Evolutionary conservation across 2,797 vertebrate genomes (phyloP), one percentile per base, ranked within the genome.

Genomic region (Mormyrus hasselquistii): DNA sequence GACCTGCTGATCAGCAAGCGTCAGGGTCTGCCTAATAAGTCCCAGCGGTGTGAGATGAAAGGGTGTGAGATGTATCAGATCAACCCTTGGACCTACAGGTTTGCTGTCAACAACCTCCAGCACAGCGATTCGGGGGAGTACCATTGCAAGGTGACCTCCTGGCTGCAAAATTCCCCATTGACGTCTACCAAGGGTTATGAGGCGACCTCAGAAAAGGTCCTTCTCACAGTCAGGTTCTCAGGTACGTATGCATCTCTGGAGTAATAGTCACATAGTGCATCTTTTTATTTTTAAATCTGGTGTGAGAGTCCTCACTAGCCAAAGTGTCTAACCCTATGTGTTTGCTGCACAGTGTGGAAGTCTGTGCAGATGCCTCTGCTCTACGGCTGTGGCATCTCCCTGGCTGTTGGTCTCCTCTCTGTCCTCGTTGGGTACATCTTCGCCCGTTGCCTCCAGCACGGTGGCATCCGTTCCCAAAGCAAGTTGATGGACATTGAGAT

Each of bases 401-500:
- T 96, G 0, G 55, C 92, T 89, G 96, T 97, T 44, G 98, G 97
- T 22, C 93, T 99, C 87, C 94, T 99, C 87, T 98, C 98, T 10
- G 96, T 98, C 90, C 94, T 99, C 19, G 96, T 99, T 89, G 98
- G 98, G 34, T 96, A 98, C 92, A 95, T 98, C 88, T 98, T 96
- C 90, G 97, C 97, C 57, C 97, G 96, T 50, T 98, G 97, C 96
- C 99, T 98, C 93, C 82, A 52, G 90, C 95, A 94, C 91, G 92
- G 95, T 90, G 94, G 95, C 0, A 94, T 95, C 0, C 96, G 97
- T 69, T 97, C 98, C 7, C 96, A 96, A 85, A 97, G 96, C 92
- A 96, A 97, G 88, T 97, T 99, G 41, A 97, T 99, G 96, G 97
- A 97, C 38, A 96, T 98, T 95, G 98, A 98, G 94, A 97, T 97